Conservation (phyloP, 2,888 invertebrate species). For the Micoletzkya japonica region DNA sequence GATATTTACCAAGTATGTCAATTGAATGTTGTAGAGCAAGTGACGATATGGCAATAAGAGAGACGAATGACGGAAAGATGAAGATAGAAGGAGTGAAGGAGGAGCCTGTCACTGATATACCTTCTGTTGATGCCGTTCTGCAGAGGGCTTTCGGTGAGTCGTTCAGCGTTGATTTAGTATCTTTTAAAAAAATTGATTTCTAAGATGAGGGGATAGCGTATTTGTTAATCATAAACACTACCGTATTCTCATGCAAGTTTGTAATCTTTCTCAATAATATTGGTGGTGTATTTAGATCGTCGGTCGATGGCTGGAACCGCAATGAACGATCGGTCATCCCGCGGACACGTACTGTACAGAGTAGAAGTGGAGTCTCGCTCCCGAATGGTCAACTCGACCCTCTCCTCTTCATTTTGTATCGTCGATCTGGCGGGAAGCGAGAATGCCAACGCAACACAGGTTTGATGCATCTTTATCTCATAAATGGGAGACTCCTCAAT, state of each 20-base stretch:
- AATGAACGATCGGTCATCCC: conserved; percentile 20
- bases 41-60: conserved; percentile 1
- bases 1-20: neutral
- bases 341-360: conserved; percentile 14
- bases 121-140: neutral
- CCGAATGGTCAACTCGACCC: neutral
- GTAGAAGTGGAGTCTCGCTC: conserved; percentile 14
- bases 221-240: too few relatives aligned
- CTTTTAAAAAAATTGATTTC: too few relatives aligned
- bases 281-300: neutral
- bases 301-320: conserved; percentile 6
- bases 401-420: conserved; percentile 7
- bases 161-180: too few relatives aligned
- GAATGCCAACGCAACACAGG: conserved; percentile 10
- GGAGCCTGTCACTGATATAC: neutral
- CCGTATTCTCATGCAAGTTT: too few relatives aligned
- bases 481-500: too few relatives aligned
- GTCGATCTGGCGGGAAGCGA: conserved; percentile 21
- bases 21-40: neutral
- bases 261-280: neutral
- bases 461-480: too few relatives aligned
- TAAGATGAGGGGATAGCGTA: too few relatives aligned
- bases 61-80: neutral
- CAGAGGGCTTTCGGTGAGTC: neutral
- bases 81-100: neutral